phyloP scores from a whole-genome alignment of 2,113 vertebrate genomes.

The Pteropus alecto region DNA sequence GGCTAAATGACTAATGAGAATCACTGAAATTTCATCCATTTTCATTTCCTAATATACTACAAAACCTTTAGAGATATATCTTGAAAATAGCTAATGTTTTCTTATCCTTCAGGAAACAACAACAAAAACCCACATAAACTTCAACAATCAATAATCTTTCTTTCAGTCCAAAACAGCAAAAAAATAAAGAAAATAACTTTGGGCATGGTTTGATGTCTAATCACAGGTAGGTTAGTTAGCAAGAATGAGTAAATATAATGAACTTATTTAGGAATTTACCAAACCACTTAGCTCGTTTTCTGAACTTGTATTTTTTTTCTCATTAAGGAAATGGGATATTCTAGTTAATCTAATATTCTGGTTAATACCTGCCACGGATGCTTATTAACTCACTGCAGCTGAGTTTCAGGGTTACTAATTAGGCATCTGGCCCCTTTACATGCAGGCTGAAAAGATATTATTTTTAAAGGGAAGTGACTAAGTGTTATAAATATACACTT shows the following conservation, averaged over 20 bases:
- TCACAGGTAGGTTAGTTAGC: not conserved
- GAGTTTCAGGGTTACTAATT: slow-evolving; percentile 40
- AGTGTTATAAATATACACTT: slow-evolving; percentile 49
- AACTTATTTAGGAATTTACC: slow-evolving; percentile 19
- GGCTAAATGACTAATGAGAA: not conserved
- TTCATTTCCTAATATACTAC: not conserved
- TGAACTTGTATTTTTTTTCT: slow-evolving; percentile 37
- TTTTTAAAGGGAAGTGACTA: slow-evolving; percentile 59
- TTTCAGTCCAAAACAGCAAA: not conserved
- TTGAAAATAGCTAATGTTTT: not conserved
- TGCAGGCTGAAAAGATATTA: slow-evolving; percentile 33
- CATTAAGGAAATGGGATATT: slow-evolving; percentile 16
- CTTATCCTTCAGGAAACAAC: not conserved
- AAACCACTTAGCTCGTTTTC: slow-evolving; percentile 2
- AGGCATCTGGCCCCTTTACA: slow-evolving; percentile 39
- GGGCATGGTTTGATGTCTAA: not conserved
- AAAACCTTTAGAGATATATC: not conserved
- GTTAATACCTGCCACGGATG: not conserved
- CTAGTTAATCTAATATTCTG: slow-evolving; percentile 12
- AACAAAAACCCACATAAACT: not conserved
- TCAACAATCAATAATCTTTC: not conserved
- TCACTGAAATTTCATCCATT: not conserved
- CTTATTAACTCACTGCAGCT: slow-evolving; percentile 56
- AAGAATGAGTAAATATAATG: slow-evolving; percentile 19
- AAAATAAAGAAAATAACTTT: not conserved